phyloP scores from a whole-genome alignment of 2,888 invertebrate genomes.

The Sepioteuthis lessoniana region DNA sequence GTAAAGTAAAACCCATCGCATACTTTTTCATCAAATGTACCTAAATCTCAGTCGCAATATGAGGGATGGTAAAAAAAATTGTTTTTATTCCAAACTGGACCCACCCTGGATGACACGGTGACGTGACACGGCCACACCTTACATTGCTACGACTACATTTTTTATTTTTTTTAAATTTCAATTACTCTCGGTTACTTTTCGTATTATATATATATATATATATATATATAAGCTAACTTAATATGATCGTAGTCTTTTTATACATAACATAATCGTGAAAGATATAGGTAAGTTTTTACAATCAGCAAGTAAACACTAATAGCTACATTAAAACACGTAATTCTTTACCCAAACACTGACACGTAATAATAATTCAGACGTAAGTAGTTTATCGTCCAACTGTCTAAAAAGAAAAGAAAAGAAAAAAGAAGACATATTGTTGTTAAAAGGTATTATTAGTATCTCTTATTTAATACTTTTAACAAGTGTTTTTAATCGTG shows the following conservation, averaged over 20 bases:
- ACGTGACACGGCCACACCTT: background rate
- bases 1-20: no score
- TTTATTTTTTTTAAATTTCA: background rate
- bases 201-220: no score
- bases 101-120: background rate
- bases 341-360: slow-evolving; percentile 17
- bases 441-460: background rate
- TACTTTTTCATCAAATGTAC: no score
- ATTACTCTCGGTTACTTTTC: background rate
- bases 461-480: no score
- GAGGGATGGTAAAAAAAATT: no score
- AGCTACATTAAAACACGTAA: background rate
- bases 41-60: no score
- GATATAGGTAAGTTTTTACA: background rate
- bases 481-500: no score
- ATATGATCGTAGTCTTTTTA: background rate
- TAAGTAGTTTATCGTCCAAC: background rate
- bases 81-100: background rate
- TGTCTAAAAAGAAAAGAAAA: background rate
- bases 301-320: background rate
- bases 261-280: background rate
- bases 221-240: background rate
- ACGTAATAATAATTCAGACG: background rate
- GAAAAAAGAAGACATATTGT: background rate
- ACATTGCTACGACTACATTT: background rate